Base-by-base conservation (phyloP, 1,140 invertebrate species). In the Pseudoatta argentina region DNA sequence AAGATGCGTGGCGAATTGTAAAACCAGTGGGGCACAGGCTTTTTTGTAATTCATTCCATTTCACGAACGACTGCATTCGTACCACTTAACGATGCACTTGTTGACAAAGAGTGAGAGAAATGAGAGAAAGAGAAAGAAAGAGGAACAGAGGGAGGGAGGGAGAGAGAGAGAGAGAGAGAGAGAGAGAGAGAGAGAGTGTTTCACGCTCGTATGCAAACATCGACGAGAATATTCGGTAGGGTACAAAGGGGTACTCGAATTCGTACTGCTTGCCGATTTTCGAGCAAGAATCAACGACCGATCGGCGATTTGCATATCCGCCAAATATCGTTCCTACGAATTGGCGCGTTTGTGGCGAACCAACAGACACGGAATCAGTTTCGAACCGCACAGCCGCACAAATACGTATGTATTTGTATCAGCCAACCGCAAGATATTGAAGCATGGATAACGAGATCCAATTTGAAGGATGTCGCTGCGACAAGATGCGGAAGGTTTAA, bases 301-400 rank as follows among this genome's bases (percentile, higher is more conserved):
- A 59, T 81, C 64, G 51, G 44, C 27, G 85, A 86, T 86, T 86
- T 86, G 64, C 85, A 86, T 86, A 72, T 86, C 44, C 76, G 76
- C 44, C 53, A 48, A 57, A 66, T 86, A 79, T 82, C 77, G 67
- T n/a, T 71, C 39, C 76, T 63, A 39, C 66, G 27, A 78, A 86
- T 82, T 82, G 6, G 77, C 77, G 64, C 77, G 77, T 59, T 82
- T 82, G 77, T 53, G 77, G 57, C 77, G 18, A 63, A 71, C 77
- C 64, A 21, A 48, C 55, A 44, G 44, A 86, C 77, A 57, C 51
- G 27, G 67, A 72, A 86, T 86, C 82, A 86, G 63, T 86, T 86
- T 66, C 53, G 48, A 18, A 30, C 48, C 51, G 30, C 51, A 67
- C 66, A 34, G 64, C 34, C 34, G 34, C 53, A 82, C 51, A 44